Evolutionary conservation across 2,888 invertebrate species (phyloP).

Genomic region (Acutogordius australiensis): DNA sequence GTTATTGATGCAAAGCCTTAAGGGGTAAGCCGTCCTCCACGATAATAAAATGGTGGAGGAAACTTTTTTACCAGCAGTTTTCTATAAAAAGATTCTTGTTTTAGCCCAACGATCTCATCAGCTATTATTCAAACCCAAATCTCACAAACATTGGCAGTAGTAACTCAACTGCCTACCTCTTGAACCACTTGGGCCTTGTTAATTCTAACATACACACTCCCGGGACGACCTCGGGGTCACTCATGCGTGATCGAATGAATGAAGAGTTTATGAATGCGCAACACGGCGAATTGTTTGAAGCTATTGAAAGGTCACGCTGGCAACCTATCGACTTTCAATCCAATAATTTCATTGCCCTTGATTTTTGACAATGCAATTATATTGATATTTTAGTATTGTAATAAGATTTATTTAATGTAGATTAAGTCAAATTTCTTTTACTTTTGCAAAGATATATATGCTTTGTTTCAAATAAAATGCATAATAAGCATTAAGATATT

Average conservation of each 20-base stretch:
- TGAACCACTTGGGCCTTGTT: neutral
- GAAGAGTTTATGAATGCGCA: neutral
- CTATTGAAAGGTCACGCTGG: neutral
- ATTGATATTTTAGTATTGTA: neutral
- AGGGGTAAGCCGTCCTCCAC: no score
- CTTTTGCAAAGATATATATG: no score
- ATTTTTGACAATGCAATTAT: neutral
- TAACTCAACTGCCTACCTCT: neutral
- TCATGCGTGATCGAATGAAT: neutral
- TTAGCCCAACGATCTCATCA: neutral
- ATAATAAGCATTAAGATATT: no score
- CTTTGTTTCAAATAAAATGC: no score
- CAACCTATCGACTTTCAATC: constrained; percentile 1
- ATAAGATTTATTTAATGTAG: no score
- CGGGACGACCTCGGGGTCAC: neutral
- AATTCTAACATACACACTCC: no score
- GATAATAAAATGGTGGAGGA: no score
- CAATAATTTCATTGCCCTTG: neutral
- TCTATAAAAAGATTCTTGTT: no score
- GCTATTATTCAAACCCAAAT: neutral
- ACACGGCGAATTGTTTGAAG: neutral
- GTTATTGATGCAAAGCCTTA: no score
- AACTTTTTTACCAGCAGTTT: no score
- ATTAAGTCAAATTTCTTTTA: no score
- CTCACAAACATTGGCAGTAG: neutral